phyloP scores from a whole-genome alignment of 2,113 vertebrate genomes.

The Leucopsar rothschildi region DNA sequence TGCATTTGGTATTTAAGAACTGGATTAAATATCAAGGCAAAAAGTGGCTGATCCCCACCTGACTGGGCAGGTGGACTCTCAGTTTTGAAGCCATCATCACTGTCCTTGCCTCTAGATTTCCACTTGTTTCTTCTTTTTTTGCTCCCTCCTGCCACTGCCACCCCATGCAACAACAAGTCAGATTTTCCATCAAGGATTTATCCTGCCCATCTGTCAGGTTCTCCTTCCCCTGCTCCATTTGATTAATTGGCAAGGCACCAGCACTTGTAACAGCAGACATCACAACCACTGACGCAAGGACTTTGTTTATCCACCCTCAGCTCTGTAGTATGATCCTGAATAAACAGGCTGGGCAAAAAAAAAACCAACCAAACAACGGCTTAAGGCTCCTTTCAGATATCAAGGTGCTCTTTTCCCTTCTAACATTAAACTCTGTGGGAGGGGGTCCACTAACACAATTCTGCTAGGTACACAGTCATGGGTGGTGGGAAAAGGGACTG shows the following conservation, averaged over 20 bases:
- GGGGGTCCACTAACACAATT: not conserved
- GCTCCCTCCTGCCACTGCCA: too few species aligned
- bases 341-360: not conserved
- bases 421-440: not conserved
- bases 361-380: not conserved
- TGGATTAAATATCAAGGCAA: not conserved
- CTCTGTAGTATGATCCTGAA: not conserved
- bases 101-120: not conserved
- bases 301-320: constrained; percentile 23
- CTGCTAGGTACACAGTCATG: not conserved
- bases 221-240: not conserved
- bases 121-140: not conserved
- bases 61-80: not conserved
- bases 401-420: not conserved
- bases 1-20: not conserved
- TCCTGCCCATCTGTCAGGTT: not conserved
- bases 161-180: not conserved
- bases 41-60: not conserved
- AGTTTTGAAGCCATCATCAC: not conserved
- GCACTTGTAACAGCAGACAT: fast-evolving
- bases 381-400: not conserved
- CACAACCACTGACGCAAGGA: not conserved
- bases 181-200: not conserved
- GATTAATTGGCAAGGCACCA: not conserved
- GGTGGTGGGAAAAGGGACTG: not conserved